Conservation (phyloP, 1,140 invertebrate species). For the Anastatus disparis region DNA sequence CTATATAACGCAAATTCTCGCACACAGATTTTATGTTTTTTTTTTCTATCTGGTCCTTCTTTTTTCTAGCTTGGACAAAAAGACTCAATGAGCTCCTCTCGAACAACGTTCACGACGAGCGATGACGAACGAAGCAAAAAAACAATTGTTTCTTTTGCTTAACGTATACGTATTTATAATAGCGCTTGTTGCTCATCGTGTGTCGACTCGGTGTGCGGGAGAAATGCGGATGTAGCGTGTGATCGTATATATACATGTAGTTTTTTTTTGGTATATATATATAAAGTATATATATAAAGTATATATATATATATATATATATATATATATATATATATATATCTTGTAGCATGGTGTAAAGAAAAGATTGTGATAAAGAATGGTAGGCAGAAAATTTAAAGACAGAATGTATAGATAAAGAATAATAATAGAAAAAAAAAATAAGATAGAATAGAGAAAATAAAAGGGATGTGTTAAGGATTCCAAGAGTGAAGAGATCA, state of each 20-base stretch:
- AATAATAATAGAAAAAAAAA: not conserved
- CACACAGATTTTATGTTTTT: not conserved
- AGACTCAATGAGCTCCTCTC: not conserved
- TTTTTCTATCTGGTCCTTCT: conserved; percentile 18
- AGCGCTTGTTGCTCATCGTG: conserved; percentile 4
- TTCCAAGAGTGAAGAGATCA: conserved; percentile 48
- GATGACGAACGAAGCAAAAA: not conserved
- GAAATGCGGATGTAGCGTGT: conserved; percentile 25
- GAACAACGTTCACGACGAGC: not conserved
- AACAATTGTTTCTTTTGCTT: not conserved
- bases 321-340: too few species aligned
- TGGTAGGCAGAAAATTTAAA: not conserved
- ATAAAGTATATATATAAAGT: too few species aligned
- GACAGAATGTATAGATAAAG: not conserved
- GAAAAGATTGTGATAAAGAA: not conserved
- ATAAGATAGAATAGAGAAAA: conserved; percentile 22
- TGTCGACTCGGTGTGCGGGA: conserved; percentile 11
- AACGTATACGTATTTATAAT: not conserved
- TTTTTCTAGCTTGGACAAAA: not conserved
- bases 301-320: not conserved
- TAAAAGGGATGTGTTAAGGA: conserved; percentile 30
- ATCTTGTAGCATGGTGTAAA: not conserved
- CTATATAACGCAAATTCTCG: conserved; percentile 8
- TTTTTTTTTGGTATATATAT: too few species aligned
- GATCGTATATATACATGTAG: conserved; percentile 11